Base-by-base conservation (phyloP, 2,888 invertebrate species). In the Malthinus seriepunctatus region DNA sequence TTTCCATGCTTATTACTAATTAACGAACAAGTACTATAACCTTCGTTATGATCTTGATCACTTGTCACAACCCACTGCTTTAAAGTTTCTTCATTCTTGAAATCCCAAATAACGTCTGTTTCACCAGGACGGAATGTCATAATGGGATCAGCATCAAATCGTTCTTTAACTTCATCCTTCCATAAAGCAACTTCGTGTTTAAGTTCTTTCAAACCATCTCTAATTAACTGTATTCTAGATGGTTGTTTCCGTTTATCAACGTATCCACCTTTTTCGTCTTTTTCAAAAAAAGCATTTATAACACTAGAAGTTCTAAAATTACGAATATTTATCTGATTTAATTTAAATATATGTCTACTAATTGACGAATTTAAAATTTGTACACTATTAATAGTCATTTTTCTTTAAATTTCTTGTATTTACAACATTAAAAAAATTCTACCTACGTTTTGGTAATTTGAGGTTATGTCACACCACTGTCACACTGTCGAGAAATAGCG, bases 11-110 rank as follows among this genome's bases (percentile, higher is more conserved):
- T 79, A 66, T 89, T 90, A 64, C 90, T 77, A 11, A 84, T 81
- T 10, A 96, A 79, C 6, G 79, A 77, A 56, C 88, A 88, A 32
- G 69, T 77, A 74, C 94, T 95, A 71, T 81, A 86, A 0, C 96
- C 96, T 73, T 92, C 87, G 56, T 86, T 84, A 71, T 92, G 88
- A 77, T 95, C 94, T 59, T 84, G 87, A 74, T 97, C 97, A 51
- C 84, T 79, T 0, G 91, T 89, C 0, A 88, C 84, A 10, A 88
- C 78, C 86, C 92, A 95, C 38, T 87, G 80, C 1, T 90, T 82
- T 3, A 94, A 69, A 1, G 83, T 83, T 14, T 83, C 78, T 0
- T 83, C 81, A 35, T 84, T 80, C 57, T 80, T 74, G 76, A 95
- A 94, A 69, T 85, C 84, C 86, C 90, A 93, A 1, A 86, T 71